Evolutionary conservation across 1,140 invertebrate species (phyloP), one percentile per base, ranked within the genome.

Genomic region (Penaeus vannamei): DNA sequence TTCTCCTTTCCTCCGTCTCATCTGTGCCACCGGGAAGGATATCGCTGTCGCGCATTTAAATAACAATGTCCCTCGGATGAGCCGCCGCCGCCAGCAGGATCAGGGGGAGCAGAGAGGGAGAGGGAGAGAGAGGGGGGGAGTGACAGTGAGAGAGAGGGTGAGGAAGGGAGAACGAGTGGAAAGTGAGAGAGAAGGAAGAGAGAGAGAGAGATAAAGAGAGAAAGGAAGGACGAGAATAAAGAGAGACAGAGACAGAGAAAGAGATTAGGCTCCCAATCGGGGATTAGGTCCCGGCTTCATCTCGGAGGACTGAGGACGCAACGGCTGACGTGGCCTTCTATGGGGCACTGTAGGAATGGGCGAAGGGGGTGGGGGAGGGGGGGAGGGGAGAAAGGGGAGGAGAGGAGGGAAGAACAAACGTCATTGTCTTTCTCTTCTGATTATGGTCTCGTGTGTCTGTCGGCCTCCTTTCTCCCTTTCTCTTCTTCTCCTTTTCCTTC

Each of bases 241-340:
- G 84, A 85, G 84, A 72, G 84, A 85, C 64, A 85, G 84, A 69
- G 62, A 85, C 32, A 36, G 64, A 85, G 64, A 36, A 62, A 85
- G 66, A 85, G 32, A 85, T 17, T 64, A 69, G 20, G 32, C 26
- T 20, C 36, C 76, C 29, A 60, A 42, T 23, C 46, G 66, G 17
- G 66, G 32, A 32, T 72, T 72, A 32, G 66, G 66, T 32, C n/a
- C 23, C 22, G n/a, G n/a, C 32, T 12, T 72, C 10, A 32, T 12
- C 66, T 32, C 66, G 66, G 0, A 72, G n/a, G 32, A 32, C n/a
- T 26, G 22, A n/a, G 66, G n/a, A n/a, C 66, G 8, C 66, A 10
- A 20, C 66, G 53, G 12, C 53, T 10, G 53, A 53, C 53, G 10
- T 53, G 53, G 8, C 53, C 53, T 53, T 53, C 53, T 32, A 72